Percentiles rank a stretch among this genome's conserved stretches.
These are phyloP conservation scores for Drosophila neoperkinsi DNA, from an alignment of 2,888 invertebrate genomes.

Conservation along the genomic window DNA sequence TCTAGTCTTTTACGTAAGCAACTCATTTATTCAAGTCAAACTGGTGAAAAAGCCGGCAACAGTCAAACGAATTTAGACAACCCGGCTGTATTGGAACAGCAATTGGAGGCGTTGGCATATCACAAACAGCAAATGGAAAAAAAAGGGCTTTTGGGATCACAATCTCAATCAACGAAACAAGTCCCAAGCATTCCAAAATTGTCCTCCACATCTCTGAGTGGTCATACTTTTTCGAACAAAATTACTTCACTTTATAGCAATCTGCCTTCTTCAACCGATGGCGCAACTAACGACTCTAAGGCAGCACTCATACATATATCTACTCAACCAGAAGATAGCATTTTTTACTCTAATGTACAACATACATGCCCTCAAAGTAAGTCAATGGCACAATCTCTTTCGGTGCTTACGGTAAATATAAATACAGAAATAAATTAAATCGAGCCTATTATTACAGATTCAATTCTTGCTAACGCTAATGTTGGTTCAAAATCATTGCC, in stretches of 20 bases:
- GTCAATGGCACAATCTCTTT: background rate
- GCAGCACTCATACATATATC: background rate
- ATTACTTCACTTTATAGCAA: slow-evolving; percentile 37
- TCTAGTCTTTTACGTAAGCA: slow-evolving; percentile 66
- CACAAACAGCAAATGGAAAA: slow-evolving; percentile 85
- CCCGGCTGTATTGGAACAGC: slow-evolving; percentile 83
- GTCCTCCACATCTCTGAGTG: slow-evolving; percentile 65
- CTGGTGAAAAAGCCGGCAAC: slow-evolving; percentile 49
- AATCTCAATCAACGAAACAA: slow-evolving; percentile 14
- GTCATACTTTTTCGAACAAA: slow-evolving; percentile 9
- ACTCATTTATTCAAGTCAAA: slow-evolving; percentile 42
- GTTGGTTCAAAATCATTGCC: slow-evolving; percentile 85
- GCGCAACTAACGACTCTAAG: slow-evolving; percentile 1
- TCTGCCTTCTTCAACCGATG: slow-evolving; percentile 6
- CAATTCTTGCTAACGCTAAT: slow-evolving; percentile 1
- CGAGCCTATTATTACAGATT: slow-evolving; percentile 6
- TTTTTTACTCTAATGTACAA: slow-evolving; percentile 40
- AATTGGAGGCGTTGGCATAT: slow-evolving; percentile 84
- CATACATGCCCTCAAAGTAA: slow-evolving; percentile 28
- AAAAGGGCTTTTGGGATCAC: slow-evolving; percentile 71
- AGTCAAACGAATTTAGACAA: slow-evolving; percentile 83
- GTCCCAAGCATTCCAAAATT: slow-evolving; percentile 58
- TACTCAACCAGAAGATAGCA: slow-evolving; percentile 4
- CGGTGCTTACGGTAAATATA: background rate
- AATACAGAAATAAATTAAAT: background rate